Base-by-base conservation (phyloP, 2,113 vertebrate genomes). In the Mustela nigripes region DNA sequence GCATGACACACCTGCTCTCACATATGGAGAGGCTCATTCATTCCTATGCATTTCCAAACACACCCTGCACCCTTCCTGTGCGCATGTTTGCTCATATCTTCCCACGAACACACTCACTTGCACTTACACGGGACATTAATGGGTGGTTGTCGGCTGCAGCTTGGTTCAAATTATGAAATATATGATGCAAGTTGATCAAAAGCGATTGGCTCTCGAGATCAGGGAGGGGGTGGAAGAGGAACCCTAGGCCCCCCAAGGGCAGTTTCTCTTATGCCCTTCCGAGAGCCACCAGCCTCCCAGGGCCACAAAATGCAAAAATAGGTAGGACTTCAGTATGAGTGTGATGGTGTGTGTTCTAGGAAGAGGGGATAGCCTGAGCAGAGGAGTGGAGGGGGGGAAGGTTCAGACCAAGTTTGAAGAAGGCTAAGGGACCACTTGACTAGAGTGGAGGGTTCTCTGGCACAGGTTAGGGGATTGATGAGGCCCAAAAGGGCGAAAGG, bases 341-440 rank as follows among this genome's bases (percentile, higher is more conserved):
- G 0, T 24, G n/a, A 48, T 42, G 16, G 15, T 5, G 1, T 45
- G 53, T 7, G 2, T 74, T 62, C 62, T 33, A 31, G 76, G 67
- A 53, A 56, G 26, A n/a, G 18, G 24, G 48, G 22, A 19, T 15
- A 33, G 31, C 22, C n/a, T 39, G 48, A 69, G 58, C 39, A 16
- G 14, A 48, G 69, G 4, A 31, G 5, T 1, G 6, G 33, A 45
- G 56, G 12, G 4, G 12, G 79, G 14, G n/a, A 19, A 48, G 65
- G n/a, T 63, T 81, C 67, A 73, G 71, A 50, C 24, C 73, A 33
- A 33, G 33, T 50, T n/a, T 79, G 62, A 11, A 22, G 36, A 42
- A 71, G 45, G 39, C 79, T 33, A 10, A 36, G 73, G 16, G 71
- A 56, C 2, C 0, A 2, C 63, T 56, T 50, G 45, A 28, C 4